Evolutionary conservation across 2,797 vertebrate genomes (phyloP).

Genomic region (Jordanella pulchra): DNA sequence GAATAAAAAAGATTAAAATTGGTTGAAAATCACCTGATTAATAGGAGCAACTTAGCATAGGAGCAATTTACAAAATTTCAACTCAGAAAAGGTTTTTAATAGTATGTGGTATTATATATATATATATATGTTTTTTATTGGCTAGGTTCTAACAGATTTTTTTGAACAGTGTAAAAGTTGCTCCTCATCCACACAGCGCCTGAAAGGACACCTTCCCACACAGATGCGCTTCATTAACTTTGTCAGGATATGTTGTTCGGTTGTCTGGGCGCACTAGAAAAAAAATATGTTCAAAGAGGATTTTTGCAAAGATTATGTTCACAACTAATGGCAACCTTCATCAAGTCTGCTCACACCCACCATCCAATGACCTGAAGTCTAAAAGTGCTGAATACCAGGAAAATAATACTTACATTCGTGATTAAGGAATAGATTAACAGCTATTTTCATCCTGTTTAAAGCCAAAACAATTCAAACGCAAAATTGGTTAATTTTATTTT

Average conservation of each 20-base stretch:
- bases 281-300: not conserved
- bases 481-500: not conserved
- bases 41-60: not conserved
- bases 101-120: too few species aligned
- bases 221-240: slow-evolving; percentile 97
- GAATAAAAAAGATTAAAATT: not conserved
- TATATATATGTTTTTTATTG: too few species aligned
- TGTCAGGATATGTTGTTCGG: slow-evolving; percentile 35
- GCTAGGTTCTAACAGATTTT: not conserved
- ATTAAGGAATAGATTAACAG: not conserved
- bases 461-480: not conserved
- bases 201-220: slow-evolving; percentile 85
- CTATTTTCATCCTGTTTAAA: not conserved
- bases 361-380: not conserved
- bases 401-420: not conserved
- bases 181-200: slow-evolving; percentile 84
- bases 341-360: not conserved
- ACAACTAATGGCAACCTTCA: not conserved
- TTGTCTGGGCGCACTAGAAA: not conserved
- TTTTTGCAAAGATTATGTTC: not conserved
- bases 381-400: not conserved
- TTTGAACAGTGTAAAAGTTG: not conserved
- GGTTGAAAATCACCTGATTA: not conserved
- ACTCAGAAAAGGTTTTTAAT: not conserved
- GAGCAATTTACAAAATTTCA: not conserved